Evolutionary conservation across 1,140 invertebrate species (phyloP), one percentile per base, ranked within the genome.

Genomic region (Mizuhopecten yessoensis): DNA sequence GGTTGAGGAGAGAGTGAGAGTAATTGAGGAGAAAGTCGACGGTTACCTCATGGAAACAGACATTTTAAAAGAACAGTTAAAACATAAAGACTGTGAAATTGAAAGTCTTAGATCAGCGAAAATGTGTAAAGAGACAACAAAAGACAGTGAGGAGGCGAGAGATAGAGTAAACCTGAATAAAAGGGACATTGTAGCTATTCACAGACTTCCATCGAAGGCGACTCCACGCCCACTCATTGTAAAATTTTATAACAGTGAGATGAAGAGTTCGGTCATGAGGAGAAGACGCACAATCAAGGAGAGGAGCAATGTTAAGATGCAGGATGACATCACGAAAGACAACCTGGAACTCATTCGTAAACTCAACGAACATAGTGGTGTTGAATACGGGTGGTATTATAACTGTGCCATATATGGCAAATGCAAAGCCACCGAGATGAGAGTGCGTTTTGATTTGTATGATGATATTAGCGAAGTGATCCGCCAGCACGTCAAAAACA

Each of bases 141-240:
- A 39, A 13, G 36, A 39, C 13, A 49, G 45, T 49, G 11, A 13
- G 45, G 45, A 49, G 1, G 45, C 45, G 45, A 49, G 45, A 49
- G 45, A 49, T 20, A 49, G 20, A 49, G 33, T 89, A 75, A 34
- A 29, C 17, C 88, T 89, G 11, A 57, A 75, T 23, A 57, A 75
- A 33, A 33, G 88, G 11, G 88, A 89, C 34, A 89, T 89, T 75
- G 88, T 89, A 33, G 88, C 88, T 5, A 89, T 89, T 36, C 88
- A 89, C 33, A 29, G 45, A 57, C 39, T 89, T 75, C 42, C 88
- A 34, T 45, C 88, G 0, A 89, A 34, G 45, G 75, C 23, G 34
- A 33, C 57, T 23, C 88, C 88, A 0, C 88, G 88, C 10, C 88
- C 88, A 1, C 33, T 89, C 11, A 89, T 89, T n/a, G 45, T 89